Evolutionary conservation across 2,888 invertebrate genomes (phyloP), one percentile per base, ranked within the genome.

Genomic region (Netelia inedita): DNA sequence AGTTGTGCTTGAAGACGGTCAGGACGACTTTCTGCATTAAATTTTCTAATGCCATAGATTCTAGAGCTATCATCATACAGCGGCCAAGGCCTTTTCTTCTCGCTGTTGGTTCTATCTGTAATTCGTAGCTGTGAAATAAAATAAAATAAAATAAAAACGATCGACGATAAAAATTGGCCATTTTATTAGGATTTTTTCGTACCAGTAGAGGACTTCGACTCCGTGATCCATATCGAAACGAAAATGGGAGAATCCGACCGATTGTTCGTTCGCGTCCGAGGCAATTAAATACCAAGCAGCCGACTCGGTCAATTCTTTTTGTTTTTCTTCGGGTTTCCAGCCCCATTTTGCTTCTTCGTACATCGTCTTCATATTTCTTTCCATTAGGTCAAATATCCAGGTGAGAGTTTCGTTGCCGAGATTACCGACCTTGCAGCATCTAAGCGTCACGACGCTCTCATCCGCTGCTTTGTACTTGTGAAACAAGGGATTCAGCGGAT

Each of bases 61-160:
- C 98, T 86, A 98, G 94, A 87, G 97, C 95, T 90, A 96, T 95
- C 95, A 98, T 96, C 94, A 98, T 95, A 91, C 97, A 97, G 92
- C 96, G 96, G 3, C 98, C 98, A 61, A 98, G 94, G 10, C 98
- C 98, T 93, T 96, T 96, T 83, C 97, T 95, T 86, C 97, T 95
- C 43, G 96, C 95, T 10, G 94, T 94, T 72, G 95, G 94, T 91
- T 96, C 96, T 88, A 98, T 94, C 94, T 98, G 98, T 86, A 98
- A 95, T 94, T 98, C 98, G 94, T 98, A 98, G 93, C 98, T 98
- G 90, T 71, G 94, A 86, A 63, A 73, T 85, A 74, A 23, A 66
- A 84, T 53, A 75, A 53, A 61, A 72, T 55, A 1, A 63, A n/a
- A 63, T 16, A 16, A 21, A 10, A 68, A 43, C 8, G 11, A 75